These are phyloP conservation scores for Lophura nycthemera DNA, from an alignment of 2,113 vertebrate genomes.

Conservation along the genomic window DNA sequence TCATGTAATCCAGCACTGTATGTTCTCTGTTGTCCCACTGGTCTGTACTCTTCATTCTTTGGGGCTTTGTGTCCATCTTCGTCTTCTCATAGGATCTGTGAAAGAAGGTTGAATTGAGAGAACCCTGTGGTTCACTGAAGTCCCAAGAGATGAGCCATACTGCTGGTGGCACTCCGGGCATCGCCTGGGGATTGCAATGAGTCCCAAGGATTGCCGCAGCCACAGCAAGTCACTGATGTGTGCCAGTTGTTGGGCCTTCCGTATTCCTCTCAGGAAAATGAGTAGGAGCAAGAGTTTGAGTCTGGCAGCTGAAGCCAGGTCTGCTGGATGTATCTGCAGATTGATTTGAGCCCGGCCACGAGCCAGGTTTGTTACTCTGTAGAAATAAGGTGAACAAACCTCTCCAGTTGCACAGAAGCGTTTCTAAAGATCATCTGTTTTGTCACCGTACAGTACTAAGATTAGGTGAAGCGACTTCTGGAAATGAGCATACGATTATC, in stretches of 20 bases:
- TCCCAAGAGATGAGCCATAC: not conserved
- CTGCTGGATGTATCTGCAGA: not conserved
- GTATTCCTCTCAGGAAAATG: not conserved
- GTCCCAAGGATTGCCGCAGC: not conserved
- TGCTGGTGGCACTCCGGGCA: not conserved
- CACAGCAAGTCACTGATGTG: not conserved
- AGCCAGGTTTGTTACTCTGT: not conserved
- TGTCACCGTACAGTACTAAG: not conserved
- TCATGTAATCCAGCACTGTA: not conserved
- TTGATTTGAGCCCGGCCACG: not conserved
- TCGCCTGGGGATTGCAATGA: not conserved
- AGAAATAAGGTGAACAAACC: not conserved
- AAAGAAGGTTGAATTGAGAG: not conserved
- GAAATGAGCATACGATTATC: not conserved
- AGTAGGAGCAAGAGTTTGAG: not conserved
- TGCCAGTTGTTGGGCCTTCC: not conserved
- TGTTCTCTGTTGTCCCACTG: not conserved
- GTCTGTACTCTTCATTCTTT: not conserved
- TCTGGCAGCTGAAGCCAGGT: not conserved
- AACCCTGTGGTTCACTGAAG: not conserved
- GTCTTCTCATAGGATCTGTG: not conserved
- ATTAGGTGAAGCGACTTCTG: not conserved
- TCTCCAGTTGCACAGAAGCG: not conserved
- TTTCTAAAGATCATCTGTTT: not conserved
- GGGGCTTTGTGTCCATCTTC: not conserved